A percentile compares a stretch with the other conserved stretches of the same genome.
These are phyloP conservation scores for Trematocara unimaculatum DNA, from an alignment of 2,113 vertebrate species.

Conservation along the genomic window DNA sequence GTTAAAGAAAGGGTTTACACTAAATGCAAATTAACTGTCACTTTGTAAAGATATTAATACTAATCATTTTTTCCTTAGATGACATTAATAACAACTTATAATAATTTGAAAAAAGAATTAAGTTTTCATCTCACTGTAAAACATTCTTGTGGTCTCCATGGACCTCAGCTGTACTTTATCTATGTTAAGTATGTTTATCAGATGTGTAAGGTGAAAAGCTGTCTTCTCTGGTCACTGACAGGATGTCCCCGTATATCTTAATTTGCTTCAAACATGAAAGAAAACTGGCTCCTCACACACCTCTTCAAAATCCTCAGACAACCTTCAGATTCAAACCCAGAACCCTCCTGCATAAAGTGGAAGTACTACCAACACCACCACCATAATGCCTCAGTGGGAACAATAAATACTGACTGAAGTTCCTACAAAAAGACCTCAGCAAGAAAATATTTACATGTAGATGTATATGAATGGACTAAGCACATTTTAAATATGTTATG, in stretches of 20 bases:
- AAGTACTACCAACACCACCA: not conserved
- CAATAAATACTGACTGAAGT: not conserved
- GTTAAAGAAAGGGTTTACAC: not conserved
- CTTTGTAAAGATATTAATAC: not conserved
- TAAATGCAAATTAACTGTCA: not conserved
- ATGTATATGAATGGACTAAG: not conserved
- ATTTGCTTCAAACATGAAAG: not conserved
- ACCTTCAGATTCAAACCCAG: not conserved
- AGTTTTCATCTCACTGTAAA: not conserved
- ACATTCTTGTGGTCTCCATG: not conserved
- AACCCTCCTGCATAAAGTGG: not conserved
- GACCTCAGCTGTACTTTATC: not conserved
- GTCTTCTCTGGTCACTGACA: not conserved
- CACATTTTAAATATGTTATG: not conserved
- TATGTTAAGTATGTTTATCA: not conserved
- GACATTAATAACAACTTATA: not conserved
- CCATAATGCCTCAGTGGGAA: not conserved
- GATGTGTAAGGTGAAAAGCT: not conserved
- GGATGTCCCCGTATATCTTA: rapidly evolving
- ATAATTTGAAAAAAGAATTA: not conserved
- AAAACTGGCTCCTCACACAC: not conserved
- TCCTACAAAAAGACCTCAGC: not conserved
- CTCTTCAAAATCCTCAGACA: not conserved
- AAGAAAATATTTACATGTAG: not conserved
- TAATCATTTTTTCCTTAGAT: rapidly evolving